Evolutionary conservation across 2,797 vertebrate genomes (phyloP), one percentile per base, ranked within the genome.

Genomic region (Bryconaethiops microstoma): DNA sequence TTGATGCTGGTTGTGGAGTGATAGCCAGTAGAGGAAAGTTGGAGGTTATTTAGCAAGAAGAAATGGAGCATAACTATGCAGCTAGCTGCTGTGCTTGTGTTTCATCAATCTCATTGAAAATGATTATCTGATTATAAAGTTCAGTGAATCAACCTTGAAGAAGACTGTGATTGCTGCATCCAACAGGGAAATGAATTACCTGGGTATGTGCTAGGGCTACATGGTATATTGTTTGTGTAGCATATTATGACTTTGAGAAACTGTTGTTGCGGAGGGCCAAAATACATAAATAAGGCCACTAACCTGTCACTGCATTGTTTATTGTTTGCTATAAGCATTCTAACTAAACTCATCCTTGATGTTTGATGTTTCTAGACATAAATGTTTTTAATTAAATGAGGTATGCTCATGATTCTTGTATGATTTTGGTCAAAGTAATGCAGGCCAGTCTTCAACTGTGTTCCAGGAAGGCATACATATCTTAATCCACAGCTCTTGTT

Each of bases 121-220:
- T 69, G 60, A 68, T 39, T 80, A 54, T 39, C 57, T 60, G 13
- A 78, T 75, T 76, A 78, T 48, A 50, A 59, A 73, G 71, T 73
- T 78, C 59, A 77, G 67, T 76, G 78, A 80, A 82, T 68, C 67
- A 76, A 80, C 74, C 74, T 84, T 67, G 67, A 80, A 75, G 69
- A 82, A 78, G 77, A 64, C 62, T 69, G 77, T 78, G 48, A 86
- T 80, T 84, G 70, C 81, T 75, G 72, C 76, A 76, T 78, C 75
- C 57, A 75, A 52, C 40, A 71, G 57, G 23, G 63, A 77, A 74
- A 81, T 57, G 64, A 25, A 59, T 54, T 48, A 75, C 76, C 65
- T 77, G 77, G 69, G 45, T 64, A 40, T 74, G 79, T 78, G 67
- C 78, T 10, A 50, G 21, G 39, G 3, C 16, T 45, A 40, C 21